Percentiles rank a stretch among this genome's conserved stretches.
Conservation (phyloP, 2,888 invertebrate species). For the Rhagonycha fulva region DNA sequence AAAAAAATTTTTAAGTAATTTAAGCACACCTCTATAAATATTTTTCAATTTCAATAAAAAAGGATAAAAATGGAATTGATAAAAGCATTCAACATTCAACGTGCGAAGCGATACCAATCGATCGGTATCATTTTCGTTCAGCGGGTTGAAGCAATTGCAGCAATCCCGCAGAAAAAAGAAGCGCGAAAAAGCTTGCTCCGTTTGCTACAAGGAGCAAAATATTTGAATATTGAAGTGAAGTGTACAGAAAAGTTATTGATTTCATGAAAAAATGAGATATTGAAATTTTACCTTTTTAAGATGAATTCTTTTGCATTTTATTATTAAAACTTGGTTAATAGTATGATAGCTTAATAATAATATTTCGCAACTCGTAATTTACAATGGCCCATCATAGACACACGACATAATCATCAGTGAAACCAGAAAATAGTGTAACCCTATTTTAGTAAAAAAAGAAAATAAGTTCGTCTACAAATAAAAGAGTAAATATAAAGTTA, state of each 20-base stretch:
- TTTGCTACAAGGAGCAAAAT: background rate
- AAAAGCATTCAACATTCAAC: background rate
- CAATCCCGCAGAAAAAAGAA: background rate
- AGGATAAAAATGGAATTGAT: background rate
- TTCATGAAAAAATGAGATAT: background rate
- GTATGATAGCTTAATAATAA: too few relatives aligned
- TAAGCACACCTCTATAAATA: background rate
- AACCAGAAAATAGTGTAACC: too few relatives aligned
- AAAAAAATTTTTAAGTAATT: background rate
- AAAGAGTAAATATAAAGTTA: too few relatives aligned
- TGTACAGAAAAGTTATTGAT: background rate
- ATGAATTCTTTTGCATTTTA: too few relatives aligned
- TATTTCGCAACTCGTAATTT: too few relatives aligned
- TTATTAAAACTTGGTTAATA: too few relatives aligned
- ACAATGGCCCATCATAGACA: too few relatives aligned
- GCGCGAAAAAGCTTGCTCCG: background rate
- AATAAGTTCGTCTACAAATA: too few relatives aligned
- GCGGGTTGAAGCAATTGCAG: background rate
- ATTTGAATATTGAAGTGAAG: background rate
- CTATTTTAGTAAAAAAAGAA: too few relatives aligned
- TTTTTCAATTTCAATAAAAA: background rate
- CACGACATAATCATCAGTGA: too few relatives aligned
- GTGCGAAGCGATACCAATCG: background rate
- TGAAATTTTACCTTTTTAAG: background rate
- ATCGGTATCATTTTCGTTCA: background rate